Evolutionary conservation across 1,140 invertebrate species (phyloP).

Genomic region (Parapsyche elsis): DNA sequence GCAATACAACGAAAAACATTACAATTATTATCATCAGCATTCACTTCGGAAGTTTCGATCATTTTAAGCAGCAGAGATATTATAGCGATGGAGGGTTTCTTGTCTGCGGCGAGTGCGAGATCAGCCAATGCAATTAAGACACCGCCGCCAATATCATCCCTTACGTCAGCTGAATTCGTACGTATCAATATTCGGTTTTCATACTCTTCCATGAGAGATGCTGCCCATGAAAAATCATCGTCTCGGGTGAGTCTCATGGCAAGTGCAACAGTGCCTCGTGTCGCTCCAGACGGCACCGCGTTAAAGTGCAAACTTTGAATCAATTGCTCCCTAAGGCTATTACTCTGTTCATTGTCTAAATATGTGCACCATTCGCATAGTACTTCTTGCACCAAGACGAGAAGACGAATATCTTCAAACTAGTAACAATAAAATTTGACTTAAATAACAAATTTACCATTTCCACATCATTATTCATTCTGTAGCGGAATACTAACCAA

Average conservation of each 20-base stretch:
- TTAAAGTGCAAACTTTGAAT: constrained; percentile 56
- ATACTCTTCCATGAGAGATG: constrained; percentile 12
- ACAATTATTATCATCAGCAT: constrained; percentile 18
- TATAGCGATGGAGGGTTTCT: constrained; percentile 22
- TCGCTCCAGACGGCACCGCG: constrained; percentile 56
- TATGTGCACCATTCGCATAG: constrained; percentile 59
- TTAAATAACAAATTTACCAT: neutral
- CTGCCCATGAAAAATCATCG: constrained; percentile 60
- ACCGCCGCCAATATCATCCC: constrained; percentile 1
- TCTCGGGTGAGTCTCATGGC: constrained; percentile 59
- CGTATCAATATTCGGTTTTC: constrained; percentile 30
- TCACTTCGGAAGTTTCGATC: constrained; percentile 22
- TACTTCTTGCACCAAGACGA: constrained; percentile 61
- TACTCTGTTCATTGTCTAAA: constrained; percentile 49
- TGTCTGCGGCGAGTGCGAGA: constrained; percentile 37
- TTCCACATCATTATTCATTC: too few relatives aligned
- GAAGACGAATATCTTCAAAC: constrained; percentile 59
- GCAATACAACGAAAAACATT: neutral
- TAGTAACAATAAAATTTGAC: constrained; percentile 34
- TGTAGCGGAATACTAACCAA: constrained; percentile 50
- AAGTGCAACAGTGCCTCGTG: constrained; percentile 48
- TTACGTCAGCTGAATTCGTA: neutral
- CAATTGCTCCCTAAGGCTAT: constrained; percentile 58
- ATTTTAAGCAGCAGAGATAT: constrained; percentile 34
- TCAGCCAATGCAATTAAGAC: constrained; percentile 42